Percentiles rank a stretch among this genome's conserved stretches.
Evolutionary conservation across 2,113 vertebrate genomes (phyloP).

Genomic region (Xiphophorus couchianus): DNA sequence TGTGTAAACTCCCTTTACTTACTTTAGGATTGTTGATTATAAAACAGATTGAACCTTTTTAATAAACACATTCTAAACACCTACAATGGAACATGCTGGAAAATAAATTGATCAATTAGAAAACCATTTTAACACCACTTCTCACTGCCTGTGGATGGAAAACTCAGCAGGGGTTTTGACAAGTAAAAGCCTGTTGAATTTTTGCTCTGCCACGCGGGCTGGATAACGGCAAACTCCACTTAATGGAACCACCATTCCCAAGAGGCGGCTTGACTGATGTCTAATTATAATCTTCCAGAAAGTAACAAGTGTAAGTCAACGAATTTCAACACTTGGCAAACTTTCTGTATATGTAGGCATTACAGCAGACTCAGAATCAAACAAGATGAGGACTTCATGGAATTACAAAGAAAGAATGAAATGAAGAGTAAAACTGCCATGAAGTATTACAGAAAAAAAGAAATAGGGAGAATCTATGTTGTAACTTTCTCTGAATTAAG

Average conservation of each 20-base stretch:
- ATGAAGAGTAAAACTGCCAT: background rate
- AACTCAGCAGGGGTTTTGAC: constrained; percentile 43
- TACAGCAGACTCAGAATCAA: constrained; percentile 4
- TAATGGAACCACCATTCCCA: constrained; percentile 47
- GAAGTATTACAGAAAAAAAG: background rate
- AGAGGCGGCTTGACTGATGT: constrained; percentile 21
- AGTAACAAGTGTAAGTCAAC: constrained; percentile 41
- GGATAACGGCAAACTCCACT: constrained; percentile 41
- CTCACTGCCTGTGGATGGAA: constrained; percentile 37
- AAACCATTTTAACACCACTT: constrained; percentile 54
- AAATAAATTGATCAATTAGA: constrained; percentile 52
- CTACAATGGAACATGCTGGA: constrained; percentile 33
- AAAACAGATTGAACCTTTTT: constrained; percentile 29
- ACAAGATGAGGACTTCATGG: background rate
- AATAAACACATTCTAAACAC: constrained; percentile 33
- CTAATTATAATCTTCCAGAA: constrained; percentile 54
- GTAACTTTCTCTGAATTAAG: background rate
- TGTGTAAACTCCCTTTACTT: constrained; percentile 11
- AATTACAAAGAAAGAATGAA: background rate
- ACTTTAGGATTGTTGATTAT: constrained; percentile 26
- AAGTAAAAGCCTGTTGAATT: constrained; percentile 67
- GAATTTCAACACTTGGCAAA: constrained; percentile 44
- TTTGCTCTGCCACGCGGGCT: constrained; percentile 28
- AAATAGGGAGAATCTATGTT: background rate
- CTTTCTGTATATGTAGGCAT: constrained; percentile 32